phyloP scores from a whole-genome alignment of 2,113 vertebrate species.

The Dendrocopos noguchii region DNA sequence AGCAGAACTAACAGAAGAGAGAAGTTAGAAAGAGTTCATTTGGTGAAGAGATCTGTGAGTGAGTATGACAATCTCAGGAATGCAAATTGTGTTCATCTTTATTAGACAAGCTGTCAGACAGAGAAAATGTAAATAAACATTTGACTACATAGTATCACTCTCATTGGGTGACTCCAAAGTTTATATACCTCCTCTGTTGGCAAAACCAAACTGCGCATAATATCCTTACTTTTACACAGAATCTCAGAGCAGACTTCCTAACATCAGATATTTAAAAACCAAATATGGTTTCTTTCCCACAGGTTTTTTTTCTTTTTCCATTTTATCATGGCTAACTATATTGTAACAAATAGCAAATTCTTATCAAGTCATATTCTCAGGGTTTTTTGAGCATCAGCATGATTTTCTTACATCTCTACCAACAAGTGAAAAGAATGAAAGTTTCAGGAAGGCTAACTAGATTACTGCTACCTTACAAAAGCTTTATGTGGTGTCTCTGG shows the following conservation, averaged over 20 bases:
- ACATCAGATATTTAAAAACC: conserved; percentile 4
- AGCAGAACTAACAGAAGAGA: background rate
- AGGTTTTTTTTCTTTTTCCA: background rate
- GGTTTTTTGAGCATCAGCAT: background rate
- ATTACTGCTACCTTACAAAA: background rate
- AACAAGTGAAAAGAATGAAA: background rate
- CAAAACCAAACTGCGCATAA: conserved; percentile 40
- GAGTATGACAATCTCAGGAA: background rate
- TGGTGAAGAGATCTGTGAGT: background rate
- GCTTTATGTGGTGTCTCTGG: background rate
- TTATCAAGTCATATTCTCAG: background rate
- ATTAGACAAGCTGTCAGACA: background rate
- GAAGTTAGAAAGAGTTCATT: background rate
- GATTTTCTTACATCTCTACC: background rate
- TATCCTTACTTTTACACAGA: conserved; percentile 1
- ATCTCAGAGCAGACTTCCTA: background rate
- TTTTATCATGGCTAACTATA: background rate
- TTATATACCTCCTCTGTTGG: background rate
- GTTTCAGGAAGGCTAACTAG: background rate
- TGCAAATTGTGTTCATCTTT: background rate
- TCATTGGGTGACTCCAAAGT: conserved; percentile 37
- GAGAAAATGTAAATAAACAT: conserved; percentile 45
- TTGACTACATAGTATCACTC: background rate
- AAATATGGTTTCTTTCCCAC: background rate
- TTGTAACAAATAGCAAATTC: conserved; percentile 8